Base-by-base conservation (phyloP, 2,113 vertebrate genomes). In the Burhinus oedicnemus region DNA sequence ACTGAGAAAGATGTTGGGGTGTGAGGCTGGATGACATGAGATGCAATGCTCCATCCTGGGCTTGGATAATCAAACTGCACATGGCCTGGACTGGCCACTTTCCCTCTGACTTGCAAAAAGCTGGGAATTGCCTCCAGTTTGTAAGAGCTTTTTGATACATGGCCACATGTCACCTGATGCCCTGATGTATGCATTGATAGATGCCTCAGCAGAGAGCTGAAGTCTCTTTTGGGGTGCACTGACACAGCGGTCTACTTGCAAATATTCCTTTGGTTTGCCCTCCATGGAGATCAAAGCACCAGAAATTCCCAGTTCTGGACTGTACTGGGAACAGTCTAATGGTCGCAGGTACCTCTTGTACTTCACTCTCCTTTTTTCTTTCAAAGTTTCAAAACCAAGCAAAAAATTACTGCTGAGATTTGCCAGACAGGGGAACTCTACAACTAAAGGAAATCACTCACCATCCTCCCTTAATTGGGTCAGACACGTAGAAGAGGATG, bases 131-230 rank as follows among this genome's bases (percentile, higher is more conserved):
- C 30, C 22, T 61, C 14, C 29, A 27, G 10, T 11, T 65, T 14
- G 10, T 25, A 34, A 40, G 21, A 78, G 30, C 40, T 78, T 55
- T 42, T 49, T 78, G n/a, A 55, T 4, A 38, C 30, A 8, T 4
- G 23, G 23, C 16, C 38, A 69, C 0, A 0, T 22, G 27, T 16
- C 2, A 5, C 26, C 14, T 2, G 11, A 57, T 84, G 20, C 29
- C 29, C 21, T 64, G 12, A 68, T 42, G 21, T 23, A 13, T 6
- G 22, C 10, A 42, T 5, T 49, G 26, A 22, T 0, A 51, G 20
- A 40, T 32, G 21, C 2, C 70, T 52, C 45, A 90, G 51, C 11
- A 52, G 30, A 66, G 11, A 23, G 26, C 3, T 71, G 11, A 90
- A 65, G 11, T 52, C 20, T 66, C 64, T 61, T 55, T 44, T 62